Base-by-base conservation (phyloP, 2,113 vertebrate species). In the Amblyopsis rosae region DNA sequence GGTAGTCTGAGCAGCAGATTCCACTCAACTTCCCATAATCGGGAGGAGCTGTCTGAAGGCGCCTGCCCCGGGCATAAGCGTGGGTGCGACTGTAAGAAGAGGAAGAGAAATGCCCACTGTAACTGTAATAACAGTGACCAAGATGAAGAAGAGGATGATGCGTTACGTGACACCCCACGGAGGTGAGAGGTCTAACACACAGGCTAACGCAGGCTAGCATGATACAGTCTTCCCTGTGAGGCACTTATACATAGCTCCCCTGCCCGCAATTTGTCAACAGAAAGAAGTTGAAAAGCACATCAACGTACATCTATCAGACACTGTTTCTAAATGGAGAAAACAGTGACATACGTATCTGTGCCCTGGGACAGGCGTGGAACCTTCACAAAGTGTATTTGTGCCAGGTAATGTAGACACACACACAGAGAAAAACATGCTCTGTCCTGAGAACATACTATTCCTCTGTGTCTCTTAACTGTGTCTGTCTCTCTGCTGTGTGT, bases 311-410 rank as follows among this genome's bases (percentile, higher is more conserved):
- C 85, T 99, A 98, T 79, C 96, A 98, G 84, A 99, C 97, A 0
- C 91, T 99, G 61, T 99, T 99, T 85, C 75, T 99, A 73, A 97
- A 98, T 49, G 97, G 97, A 4, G 96, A 99, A 87, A 98, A 99
- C 87, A 99, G 98, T 11, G 98, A 99, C 62, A 92, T 99, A 85
- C 93, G 95, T 16, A 99, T 99, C 33, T 95, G 95, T 77, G 97
- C 98, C 6, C 91, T 99, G 81, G 96, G 96, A 69, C 94, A 99
- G 85, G 95, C 96, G 61, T 99, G 98, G 98, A 96, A 94, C 79
- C 92, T 99, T 76, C 98, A 99, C 82, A 99, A 98, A 89, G 93
- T 99, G 4, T 98, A 99, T 78, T 89, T 99, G 73, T 97, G 97
- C 65, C 98, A 99, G 95, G 97, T 98, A 88, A 85, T 90, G 59